Evolutionary conservation across 2,888 invertebrate genomes (phyloP), one percentile per base, ranked within the genome.

Genomic region (Polyploca ridens): DNA sequence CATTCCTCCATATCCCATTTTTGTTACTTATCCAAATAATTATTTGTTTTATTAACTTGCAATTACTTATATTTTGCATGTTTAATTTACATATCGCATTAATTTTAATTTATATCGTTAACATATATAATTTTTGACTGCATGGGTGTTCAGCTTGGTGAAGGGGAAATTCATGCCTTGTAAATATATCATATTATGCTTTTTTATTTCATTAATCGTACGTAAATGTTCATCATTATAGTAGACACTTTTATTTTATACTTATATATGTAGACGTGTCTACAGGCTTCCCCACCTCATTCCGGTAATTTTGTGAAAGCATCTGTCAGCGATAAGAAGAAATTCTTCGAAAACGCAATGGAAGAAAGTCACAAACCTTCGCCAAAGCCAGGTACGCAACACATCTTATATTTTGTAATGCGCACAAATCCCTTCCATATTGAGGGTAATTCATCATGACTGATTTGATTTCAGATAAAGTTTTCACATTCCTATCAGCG

Each of bases 291-390:
- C 79, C 96, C 96, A 80, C 96, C 97, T 82, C 96, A 96, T 82
- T 96, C 96, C 86, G 96, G 95, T 82, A 95, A 95, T 90, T 95
- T 96, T 84, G 96, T 96, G 84, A 97, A 97, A 95, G 96, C 98
- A 88, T 96, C 97, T 69, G 98, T 99, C 84, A 98, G 97, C 89
- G 98, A 98, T 93, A 98, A 98, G 94, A 98, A 98, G 92, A 97
- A 97, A 86, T 98, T 98, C 93, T 99, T 99, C 90, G 99, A 99
- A 94, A 97, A 97, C 86, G 99, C 99, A 70, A 98, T 99, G 96
- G 98, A 98, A 93, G 98, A 98, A 89, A 97, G 97, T 89, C 96
- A 97, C 78, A 97, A 97, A 90, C 97, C 97, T 71, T 96, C 97
- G 78, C 96, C 97, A 63, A 98, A 97, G 93, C 96, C 97, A 95